Evolutionary conservation across 1,140 invertebrate species (phyloP).

Genomic region (Wasmannia auropunctata): DNA sequence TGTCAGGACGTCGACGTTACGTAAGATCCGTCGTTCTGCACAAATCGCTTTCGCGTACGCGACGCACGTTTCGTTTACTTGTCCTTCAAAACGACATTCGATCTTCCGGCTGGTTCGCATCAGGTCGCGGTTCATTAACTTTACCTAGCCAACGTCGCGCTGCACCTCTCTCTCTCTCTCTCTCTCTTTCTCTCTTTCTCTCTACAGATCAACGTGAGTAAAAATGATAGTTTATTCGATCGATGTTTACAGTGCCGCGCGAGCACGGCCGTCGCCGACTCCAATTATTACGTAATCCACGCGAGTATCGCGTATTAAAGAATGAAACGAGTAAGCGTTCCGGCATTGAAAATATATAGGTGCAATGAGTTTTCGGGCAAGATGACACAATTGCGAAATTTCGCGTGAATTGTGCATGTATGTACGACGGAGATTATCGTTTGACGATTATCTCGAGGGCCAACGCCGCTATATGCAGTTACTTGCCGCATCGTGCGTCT

Average conservation of each 20-base stretch:
- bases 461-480: neutral
- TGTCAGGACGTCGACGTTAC: constrained; percentile 51
- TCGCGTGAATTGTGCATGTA: neutral
- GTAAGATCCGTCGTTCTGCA: constrained; percentile 51
- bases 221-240: constrained; percentile 22
- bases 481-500: neutral
- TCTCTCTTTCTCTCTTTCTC: no score
- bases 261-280: neutral
- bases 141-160: neutral
- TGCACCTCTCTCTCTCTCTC: no score
- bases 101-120: constrained; percentile 26
- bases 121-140: constrained; percentile 41
- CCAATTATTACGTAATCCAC: constrained; percentile 27
- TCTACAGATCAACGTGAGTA: neutral
- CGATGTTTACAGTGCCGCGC: neutral
- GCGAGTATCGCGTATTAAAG: neutral
- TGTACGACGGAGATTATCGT: neutral
- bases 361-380: neutral
- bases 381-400: neutral
- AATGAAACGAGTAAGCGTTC: neutral
- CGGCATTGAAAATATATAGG: neutral
- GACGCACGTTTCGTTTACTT: constrained; percentile 13
- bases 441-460: neutral
- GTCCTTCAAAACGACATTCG: constrained; percentile 20
- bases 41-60: neutral